Evolutionary conservation across 2,113 vertebrate genomes (phyloP), one percentile per base, ranked within the genome.

Genomic region (Heterotis niloticus): DNA sequence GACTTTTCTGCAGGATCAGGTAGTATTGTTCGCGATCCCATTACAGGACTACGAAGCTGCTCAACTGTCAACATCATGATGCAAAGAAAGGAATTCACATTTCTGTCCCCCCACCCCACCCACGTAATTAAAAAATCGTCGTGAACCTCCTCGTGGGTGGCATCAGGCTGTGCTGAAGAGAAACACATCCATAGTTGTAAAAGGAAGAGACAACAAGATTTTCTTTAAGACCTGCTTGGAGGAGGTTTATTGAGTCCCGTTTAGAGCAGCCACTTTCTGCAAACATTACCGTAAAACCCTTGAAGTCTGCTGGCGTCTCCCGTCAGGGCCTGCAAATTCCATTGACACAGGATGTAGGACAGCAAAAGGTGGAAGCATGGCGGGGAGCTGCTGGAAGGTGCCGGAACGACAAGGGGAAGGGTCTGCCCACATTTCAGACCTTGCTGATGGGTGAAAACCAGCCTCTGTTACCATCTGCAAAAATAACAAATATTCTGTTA

Each of bases 261-360:
- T 79, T 74, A 77, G 60, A 54, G 70, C 76, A 51, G 64, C 81
- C 56, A 10, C 28, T 79, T 59, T 52, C 64, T 20, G 17, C 70
- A 59, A 44, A 81, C 78, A 77, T 78, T 77, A 71, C 80, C 78
- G 80, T 82, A 84, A 85, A 81, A 76, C 81, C 81, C 84, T 85
- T 83, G 84, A 82, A 82, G 78, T 65, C 59, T 5, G n/a, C 64
- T 54, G 9, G 57, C 59, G 57, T 20, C 60, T 68, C 7, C 67
- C 16, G 77, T 75, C 56, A 64, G 80, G 79, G 78, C 81, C 75
- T 76, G 67, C 75, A 24, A 75, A 84, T 75, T 64, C 74, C 78
- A 23, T 80, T 83, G 68, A 83, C 82, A 85, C 88, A 90, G 86
- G 86, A 89, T 86, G 82, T 51, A 64, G 24, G 24, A 69, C 13